These are phyloP conservation scores for Cactoblastis cactorum DNA, from an alignment of 2,888 invertebrate species.

Conservation along the genomic window DNA sequence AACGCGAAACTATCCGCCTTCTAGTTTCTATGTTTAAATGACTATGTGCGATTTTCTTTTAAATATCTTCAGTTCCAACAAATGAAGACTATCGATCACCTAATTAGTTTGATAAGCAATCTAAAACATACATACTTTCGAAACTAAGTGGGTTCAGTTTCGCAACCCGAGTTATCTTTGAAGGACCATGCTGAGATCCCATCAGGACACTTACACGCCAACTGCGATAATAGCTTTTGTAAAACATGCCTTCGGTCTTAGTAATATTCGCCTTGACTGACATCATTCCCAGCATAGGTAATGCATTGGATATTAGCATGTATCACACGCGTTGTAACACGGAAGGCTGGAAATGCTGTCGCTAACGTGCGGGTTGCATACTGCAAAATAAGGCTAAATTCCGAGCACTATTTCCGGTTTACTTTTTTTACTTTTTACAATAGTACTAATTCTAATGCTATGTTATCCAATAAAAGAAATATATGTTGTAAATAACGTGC, in stretches of 20 bases:
- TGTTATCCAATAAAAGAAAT: constrained; percentile 32
- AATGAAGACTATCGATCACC: constrained; percentile 50
- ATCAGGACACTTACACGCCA: constrained; percentile 27
- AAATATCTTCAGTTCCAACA: constrained; percentile 29
- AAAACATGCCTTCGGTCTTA: background rate
- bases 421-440: background rate
- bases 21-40: background rate
- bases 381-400: background rate
- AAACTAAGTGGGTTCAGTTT: constrained; percentile 44
- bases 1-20: background rate
- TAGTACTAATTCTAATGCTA: background rate
- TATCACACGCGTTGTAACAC: background rate
- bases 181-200: constrained; percentile 43
- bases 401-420: background rate
- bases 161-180: constrained; percentile 42
- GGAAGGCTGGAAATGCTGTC: background rate
- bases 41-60: constrained; percentile 19
- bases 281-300: background rate
- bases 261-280: constrained; percentile 3
- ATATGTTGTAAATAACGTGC: constrained; percentile 76
- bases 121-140: constrained; percentile 39
- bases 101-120: constrained; percentile 60
- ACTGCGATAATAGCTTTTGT: constrained; percentile 21
- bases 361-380: background rate
- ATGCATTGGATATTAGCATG: constrained; percentile 5